Conservation (phyloP, 2,797 vertebrate species). For the Artibeus lituratus region DNA sequence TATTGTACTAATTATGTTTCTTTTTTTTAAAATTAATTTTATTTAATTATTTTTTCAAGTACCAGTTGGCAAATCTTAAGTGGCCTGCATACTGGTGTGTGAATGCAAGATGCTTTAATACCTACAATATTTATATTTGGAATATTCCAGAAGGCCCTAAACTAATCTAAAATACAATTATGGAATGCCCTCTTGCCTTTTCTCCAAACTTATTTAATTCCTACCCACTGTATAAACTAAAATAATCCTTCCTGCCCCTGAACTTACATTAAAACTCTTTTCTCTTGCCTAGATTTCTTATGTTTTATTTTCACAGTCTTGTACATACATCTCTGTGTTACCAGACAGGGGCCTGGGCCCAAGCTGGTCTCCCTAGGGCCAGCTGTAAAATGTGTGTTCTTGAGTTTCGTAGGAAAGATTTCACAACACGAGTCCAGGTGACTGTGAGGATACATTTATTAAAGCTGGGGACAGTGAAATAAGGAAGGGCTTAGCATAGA, state of each 20-base stretch:
- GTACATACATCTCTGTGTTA: background rate
- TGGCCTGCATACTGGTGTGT: background rate
- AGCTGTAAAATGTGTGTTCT: background rate
- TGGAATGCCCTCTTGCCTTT: background rate
- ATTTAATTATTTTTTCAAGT: too few relatives aligned
- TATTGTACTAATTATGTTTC: too few relatives aligned
- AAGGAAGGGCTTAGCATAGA: background rate
- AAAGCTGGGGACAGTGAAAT: background rate
- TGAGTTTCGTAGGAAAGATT: background rate
- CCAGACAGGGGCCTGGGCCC: background rate
- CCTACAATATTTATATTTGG: background rate
- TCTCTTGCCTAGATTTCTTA: background rate
- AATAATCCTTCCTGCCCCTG: background rate
- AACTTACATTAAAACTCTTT: constrained; percentile 8
- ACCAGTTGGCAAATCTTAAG: background rate
- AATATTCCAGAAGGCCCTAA: background rate
- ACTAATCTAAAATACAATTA: background rate
- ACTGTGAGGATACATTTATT: background rate
- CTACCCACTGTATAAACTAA: background rate
- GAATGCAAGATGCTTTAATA: constrained; percentile 14
- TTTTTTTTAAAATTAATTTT: too few relatives aligned
- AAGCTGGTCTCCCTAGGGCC: too few relatives aligned
- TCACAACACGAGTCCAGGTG: background rate
- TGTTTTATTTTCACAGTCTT: constrained; percentile 1
- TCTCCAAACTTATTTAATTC: background rate